phyloP scores from a whole-genome alignment of 2,113 vertebrate species.

The Ctenodactylus gundi region DNA sequence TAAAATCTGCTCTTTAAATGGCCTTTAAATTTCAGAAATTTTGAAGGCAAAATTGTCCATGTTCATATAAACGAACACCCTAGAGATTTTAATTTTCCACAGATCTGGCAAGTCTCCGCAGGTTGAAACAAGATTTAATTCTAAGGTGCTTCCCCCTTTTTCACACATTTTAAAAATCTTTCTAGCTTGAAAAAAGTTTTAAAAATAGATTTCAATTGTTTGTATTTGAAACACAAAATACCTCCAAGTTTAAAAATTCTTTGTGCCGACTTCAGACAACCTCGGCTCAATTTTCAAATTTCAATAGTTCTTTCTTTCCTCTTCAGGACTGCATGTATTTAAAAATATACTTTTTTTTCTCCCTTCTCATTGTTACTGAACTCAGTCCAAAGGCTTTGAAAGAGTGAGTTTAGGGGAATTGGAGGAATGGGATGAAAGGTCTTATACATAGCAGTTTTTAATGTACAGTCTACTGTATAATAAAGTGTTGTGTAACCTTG shows the following conservation, averaged over 20 bases:
- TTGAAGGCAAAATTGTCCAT: conserved; percentile 29
- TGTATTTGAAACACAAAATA: conserved; percentile 38
- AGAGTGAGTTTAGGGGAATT: background rate
- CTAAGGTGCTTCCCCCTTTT: background rate
- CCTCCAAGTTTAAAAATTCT: conserved; percentile 2
- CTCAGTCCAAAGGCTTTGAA: conserved; percentile 46
- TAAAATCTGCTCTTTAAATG: conserved; percentile 16
- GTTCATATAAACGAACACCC: background rate
- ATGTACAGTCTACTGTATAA: background rate
- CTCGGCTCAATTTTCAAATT: background rate
- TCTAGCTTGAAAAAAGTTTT: background rate
- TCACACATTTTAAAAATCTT: background rate
- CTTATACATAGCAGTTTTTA: background rate
- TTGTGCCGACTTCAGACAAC: background rate
- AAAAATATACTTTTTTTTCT: background rate
- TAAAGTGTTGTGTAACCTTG: conserved; percentile 39
- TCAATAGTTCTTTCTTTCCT: background rate
- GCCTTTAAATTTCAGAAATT: conserved; percentile 56
- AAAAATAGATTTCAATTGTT: background rate
- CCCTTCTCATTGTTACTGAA: conserved; percentile 15
- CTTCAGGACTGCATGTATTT: background rate
- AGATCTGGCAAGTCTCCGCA: background rate
- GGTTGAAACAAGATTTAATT: conserved; percentile 37
- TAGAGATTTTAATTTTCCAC: conserved; percentile 38
- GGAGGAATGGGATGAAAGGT: background rate